These are phyloP conservation scores for Trematocara zebra DNA, from an alignment of 2,113 vertebrate species.

Conservation along the genomic window DNA sequence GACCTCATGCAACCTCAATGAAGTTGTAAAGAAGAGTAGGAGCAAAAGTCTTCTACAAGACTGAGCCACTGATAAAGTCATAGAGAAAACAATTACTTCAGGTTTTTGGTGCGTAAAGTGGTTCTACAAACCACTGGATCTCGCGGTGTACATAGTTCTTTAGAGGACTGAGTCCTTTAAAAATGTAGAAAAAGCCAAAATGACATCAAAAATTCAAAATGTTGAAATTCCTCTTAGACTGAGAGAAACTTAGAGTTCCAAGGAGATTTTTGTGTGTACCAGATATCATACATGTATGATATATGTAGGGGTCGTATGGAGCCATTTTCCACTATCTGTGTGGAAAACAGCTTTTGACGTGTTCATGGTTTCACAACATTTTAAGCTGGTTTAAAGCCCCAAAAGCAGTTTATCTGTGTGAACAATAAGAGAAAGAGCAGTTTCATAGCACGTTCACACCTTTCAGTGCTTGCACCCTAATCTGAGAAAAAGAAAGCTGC, in stretches of 20 bases:
- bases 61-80: not conserved
- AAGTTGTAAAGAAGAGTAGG: not conserved
- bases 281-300: not conserved
- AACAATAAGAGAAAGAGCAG: not conserved
- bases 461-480: not conserved
- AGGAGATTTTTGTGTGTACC: not conserved
- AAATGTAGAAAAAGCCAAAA: not conserved
- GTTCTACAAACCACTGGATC: not conserved
- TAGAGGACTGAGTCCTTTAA: not conserved
- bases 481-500: not conserved
- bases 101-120: not conserved
- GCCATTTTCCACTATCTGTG: not conserved
- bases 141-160: accelerated
- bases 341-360: not conserved
- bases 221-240: not conserved
- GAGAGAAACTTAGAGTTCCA: not conserved
- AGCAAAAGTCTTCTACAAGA: not conserved
- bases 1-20: not conserved
- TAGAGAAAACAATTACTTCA: not conserved
- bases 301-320: not conserved
- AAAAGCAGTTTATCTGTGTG: not conserved
- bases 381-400: not conserved
- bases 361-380: accelerated
- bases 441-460: accelerated
- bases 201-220: not conserved